A percentile compares a stretch with the other conserved stretches of the same genome.
Conservation (phyloP, 2,888 invertebrate genomes). For the Ochropleura leucogaster region DNA sequence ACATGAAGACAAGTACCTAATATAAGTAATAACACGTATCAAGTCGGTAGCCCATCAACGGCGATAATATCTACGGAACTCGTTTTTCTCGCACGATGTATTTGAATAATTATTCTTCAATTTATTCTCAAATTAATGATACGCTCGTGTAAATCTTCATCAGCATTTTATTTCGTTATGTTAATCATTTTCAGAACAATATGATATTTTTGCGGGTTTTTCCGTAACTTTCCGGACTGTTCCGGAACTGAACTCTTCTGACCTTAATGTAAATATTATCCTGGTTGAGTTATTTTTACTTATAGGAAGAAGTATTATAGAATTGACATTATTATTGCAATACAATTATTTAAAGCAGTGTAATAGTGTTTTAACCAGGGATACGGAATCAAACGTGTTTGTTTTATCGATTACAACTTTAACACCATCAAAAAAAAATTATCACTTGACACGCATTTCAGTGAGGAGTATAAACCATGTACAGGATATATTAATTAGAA, state of each 20-base stretch:
- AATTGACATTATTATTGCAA: neutral
- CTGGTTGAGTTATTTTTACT: neutral
- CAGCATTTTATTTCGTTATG: conserved; percentile 16
- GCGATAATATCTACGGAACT: conserved; percentile 46
- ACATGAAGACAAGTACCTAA: conserved; percentile 47
- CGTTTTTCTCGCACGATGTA: conserved; percentile 34
- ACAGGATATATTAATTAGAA: conserved; percentile 20
- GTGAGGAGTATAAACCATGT: neutral
- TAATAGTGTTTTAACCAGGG: neutral
- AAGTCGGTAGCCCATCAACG: conserved; percentile 35
- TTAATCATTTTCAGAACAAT: conserved; percentile 8
- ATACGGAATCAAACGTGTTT: neutral
- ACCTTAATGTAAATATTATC: neutral
- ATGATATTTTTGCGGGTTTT: conserved; percentile 7
- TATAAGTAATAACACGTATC: conserved; percentile 58
- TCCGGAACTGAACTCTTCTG: neutral
- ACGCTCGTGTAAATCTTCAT: conserved; percentile 16
- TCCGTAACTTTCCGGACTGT: neutral
- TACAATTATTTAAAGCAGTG: neutral
- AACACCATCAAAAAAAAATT: neutral
- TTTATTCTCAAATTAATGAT: conserved; percentile 29
- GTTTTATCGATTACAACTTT: neutral
- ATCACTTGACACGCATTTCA: neutral
- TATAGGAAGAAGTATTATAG: neutral
- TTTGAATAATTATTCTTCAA: conserved; percentile 35